Evolutionary conservation across 2,797 vertebrate species (phyloP).

Genomic region (Tarsius wallacei): DNA sequence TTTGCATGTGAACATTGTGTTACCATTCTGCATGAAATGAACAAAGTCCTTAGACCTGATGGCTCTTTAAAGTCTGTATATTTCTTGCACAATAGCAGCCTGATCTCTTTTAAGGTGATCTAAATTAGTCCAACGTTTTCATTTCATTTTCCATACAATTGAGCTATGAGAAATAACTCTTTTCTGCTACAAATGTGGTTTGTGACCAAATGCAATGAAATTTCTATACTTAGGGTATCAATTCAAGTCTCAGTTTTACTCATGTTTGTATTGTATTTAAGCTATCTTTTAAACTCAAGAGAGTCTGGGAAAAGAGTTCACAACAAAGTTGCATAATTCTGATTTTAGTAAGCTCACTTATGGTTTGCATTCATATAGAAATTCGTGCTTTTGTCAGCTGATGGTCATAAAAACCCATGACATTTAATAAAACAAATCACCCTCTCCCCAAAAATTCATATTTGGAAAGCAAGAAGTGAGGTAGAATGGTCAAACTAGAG

Average conservation of each 20-base stretch:
- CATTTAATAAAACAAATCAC: background rate
- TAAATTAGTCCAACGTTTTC: constrained; percentile 28
- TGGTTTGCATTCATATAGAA: constrained; percentile 58
- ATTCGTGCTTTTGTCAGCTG: constrained; percentile 2
- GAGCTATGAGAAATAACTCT: background rate
- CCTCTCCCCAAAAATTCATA: background rate
- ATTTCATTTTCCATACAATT: constrained; percentile 20
- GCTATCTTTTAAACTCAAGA: constrained; percentile 37
- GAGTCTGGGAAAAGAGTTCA: constrained; percentile 39
- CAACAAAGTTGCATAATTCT: constrained; percentile 49
- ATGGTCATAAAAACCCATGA: background rate
- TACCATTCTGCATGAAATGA: background rate
- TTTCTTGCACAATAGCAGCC: background rate
- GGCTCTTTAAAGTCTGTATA: background rate
- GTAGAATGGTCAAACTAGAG: background rate
- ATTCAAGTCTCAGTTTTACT: background rate
- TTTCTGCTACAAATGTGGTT: constrained; percentile 40
- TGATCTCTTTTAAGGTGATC: background rate
- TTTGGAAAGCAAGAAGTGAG: constrained; percentile 36
- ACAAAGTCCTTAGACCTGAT: background rate
- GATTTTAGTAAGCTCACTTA: constrained; percentile 24
- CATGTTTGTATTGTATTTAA: constrained; percentile 48
- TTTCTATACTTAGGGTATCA: constrained; percentile 53
- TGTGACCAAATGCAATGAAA: constrained; percentile 1
- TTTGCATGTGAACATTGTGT: background rate